Evolutionary conservation across 2,888 invertebrate species (phyloP), one percentile per base, ranked within the genome.

Genomic region (Dolichopus griseipennis): DNA sequence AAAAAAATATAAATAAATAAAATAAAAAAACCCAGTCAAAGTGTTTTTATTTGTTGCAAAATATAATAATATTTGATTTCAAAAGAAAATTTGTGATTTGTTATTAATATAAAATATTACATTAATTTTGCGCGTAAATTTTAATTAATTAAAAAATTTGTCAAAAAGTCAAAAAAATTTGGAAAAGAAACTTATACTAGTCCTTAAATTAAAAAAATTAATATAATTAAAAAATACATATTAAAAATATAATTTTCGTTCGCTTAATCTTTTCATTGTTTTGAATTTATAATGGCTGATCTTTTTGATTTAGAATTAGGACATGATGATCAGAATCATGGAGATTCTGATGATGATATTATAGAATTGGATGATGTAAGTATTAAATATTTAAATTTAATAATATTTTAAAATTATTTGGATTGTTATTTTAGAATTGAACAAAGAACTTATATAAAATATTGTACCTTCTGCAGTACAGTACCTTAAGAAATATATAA

Each of bases 301-400:
- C 91, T 95, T 82, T 95, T 96, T 83, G 94, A 95, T 86, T 89
- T 96, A 82, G 95, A 96, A 83, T 85, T 95, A 78, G 52, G 52
- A 52, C 89, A 89, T 78, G 89, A 90, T 78, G 88, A 86, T 78
- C 90, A 91, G 81, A 90, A 90, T 79, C 92, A 91, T 77, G 84
- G 84, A 68, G 79, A 81, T 72, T 80, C 81, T 65, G 91, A 93
- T 75, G 94, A 95, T 80, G 96, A 96, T 84, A 90, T 90, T 80
- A 90, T 94, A 79, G 92, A 92, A 78, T 84, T 89, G 73, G 91
- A 92, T 84, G 91, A 92, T 88, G 95, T 94, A 86, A 85, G 83
- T 79, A 73, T 68, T 72, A 70, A 65, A 66, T 68, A 52, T 37
- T 61, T 5, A 41, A 41, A 41, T 41, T 52, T 18, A n/a, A 1